Base-by-base conservation (phyloP, 2,888 invertebrate species). In the Harpalus rufipes region DNA sequence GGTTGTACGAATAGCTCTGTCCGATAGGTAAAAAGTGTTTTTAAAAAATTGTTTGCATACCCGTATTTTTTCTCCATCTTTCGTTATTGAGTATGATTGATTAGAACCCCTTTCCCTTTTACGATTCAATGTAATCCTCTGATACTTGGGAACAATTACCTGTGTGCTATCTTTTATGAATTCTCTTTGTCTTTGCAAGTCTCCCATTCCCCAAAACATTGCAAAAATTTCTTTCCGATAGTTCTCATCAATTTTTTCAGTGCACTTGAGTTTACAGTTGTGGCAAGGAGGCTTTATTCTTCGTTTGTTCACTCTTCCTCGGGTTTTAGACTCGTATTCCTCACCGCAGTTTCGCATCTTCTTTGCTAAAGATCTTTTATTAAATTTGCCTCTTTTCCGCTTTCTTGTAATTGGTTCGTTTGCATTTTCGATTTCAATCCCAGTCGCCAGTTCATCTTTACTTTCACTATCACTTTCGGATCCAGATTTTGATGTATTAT, bases 1-100 rank as follows among this genome's bases (percentile, higher is more conserved):
- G 5, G 65, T 81, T 65, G 65, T 39, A 65, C 82, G 68, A 81
- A 68, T 81, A 81, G 82, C 82, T 74, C 82, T 74, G 68, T 81
- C 82, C 68, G 68, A 81, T 81, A 81, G 32, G 65, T 68, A 72
- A 76, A 81, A 81, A 76, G 82, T 81, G 44, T 81, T 81, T 81
- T 81, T 81, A 76, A 81, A 68, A 68, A 81, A 81, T 41, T 65
- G 25, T 81, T 32, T 81, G 82, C 72, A 81, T 68, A 81, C 63
- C 72, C 82, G 82, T 81, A 81, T 81, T 81, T 81, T 81, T 81
- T 65, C 68, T 39, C 68, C 82, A 39, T 81, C 65, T 81, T 81
- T 72, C 72, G 68, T 81, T 63, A 65, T 68, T 44, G 68, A 81
- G 65, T 81, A 81, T 68, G 82, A 63, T 81, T 81, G 68, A 81